Conservation (phyloP, 2,113 vertebrate species). For the Bagarius yarrelli region DNA sequence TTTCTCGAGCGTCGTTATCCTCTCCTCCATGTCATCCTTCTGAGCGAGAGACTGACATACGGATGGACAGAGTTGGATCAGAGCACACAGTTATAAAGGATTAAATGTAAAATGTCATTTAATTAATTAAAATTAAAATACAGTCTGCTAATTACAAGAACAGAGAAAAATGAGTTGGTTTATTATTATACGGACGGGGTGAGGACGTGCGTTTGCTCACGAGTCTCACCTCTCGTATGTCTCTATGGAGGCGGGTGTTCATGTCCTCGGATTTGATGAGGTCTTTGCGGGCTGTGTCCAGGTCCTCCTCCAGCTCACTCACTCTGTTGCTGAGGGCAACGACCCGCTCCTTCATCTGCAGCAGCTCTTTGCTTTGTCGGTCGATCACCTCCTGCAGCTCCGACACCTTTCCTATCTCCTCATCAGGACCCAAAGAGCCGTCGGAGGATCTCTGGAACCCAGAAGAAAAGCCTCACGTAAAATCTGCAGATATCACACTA, state of each 20-base stretch:
- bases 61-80: background rate
- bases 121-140: no score
- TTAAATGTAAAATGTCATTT: no score
- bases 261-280: conserved; percentile 92
- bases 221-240: conserved; percentile 83
- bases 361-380: conserved; percentile 83
- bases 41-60: conserved; percentile 85
- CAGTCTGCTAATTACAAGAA: background rate
- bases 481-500: background rate
- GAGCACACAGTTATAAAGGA: background rate
- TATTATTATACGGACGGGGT: background rate
- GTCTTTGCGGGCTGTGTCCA: conserved; percentile 93
- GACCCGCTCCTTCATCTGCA: conserved; percentile 94
- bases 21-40: conserved; percentile 98
- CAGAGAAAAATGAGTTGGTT: background rate
- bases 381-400: conserved; percentile 93
- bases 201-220: background rate
- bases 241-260: conserved; percentile 89
- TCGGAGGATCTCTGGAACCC: conserved; percentile 82
- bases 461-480: background rate
- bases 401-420: conserved; percentile 79
- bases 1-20: conserved; percentile 97
- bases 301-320: conserved; percentile 90
- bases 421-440: conserved; percentile 82
- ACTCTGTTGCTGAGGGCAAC: conserved; percentile 80